Conservation (phyloP, 2,888 invertebrate species). For the Dromius quadrimaculatus region DNA sequence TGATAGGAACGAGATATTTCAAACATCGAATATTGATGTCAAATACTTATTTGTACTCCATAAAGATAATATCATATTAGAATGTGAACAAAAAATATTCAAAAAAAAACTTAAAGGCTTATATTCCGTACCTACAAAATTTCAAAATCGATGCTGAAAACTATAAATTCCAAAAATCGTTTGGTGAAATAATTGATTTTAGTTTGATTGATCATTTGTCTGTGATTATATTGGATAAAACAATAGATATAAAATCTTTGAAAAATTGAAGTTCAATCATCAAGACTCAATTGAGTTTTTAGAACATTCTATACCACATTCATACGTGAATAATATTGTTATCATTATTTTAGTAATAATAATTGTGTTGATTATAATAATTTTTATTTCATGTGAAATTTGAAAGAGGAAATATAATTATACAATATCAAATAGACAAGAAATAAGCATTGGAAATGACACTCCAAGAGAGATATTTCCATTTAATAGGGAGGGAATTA, state of each 20-base stretch:
- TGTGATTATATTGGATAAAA: no score
- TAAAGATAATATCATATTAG: background rate
- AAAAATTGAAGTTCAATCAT: no score
- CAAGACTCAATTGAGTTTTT: background rate
- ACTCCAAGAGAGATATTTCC: no score
- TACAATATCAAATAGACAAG: background rate
- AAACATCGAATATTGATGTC: background rate
- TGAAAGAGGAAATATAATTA: background rate
- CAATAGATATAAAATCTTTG: no score
- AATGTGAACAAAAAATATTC: conserved; percentile 6
- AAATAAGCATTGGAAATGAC: background rate
- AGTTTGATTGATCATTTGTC: no score
- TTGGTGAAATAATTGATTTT: background rate
- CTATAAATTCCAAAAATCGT: conserved; percentile 8
- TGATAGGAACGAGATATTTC: conserved; percentile 2
- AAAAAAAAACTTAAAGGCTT: background rate
- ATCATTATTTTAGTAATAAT: conserved; percentile 2
- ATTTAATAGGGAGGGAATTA: no score
- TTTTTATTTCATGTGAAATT: no score
- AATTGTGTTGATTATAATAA: background rate
- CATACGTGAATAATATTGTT: background rate
- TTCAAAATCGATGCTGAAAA: background rate
- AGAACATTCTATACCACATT: background rate
- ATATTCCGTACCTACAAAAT: background rate
- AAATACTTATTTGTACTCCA: background rate